Base-by-base conservation (phyloP, 2,113 vertebrate genomes). In the Heterotis niloticus region DNA sequence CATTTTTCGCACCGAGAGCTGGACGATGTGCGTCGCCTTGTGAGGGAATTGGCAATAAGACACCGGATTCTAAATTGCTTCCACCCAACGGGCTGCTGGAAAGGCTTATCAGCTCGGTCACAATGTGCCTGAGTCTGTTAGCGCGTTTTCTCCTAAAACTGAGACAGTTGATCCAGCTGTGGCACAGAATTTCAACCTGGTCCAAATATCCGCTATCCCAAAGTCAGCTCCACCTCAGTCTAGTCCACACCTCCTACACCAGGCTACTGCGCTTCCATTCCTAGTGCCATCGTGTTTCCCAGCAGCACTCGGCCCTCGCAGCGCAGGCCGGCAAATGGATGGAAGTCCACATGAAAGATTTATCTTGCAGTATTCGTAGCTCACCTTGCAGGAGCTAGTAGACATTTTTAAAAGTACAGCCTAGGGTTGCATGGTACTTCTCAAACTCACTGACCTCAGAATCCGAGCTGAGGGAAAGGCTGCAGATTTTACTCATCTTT, bases 281-380 rank as follows among this genome's bases (percentile, higher is more conserved):
- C 78, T 82, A 80, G 82, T 81, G 82, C 81, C 62, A 83, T 84
- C 80, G 84, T 78, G 66, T 64, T 23, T 74, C 64, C 91, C 86
- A 88, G 91, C 91, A 91, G 92, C 92, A 90, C 81, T 92, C 90
- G 88, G 89, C 81, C 84, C 86, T 87, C 87, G 87, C 86, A 82
- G 83, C 78, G 79, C 79, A 80, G 79, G 78, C 85, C 85, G 85
- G 88, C 87, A 89, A 91, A 89, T 89, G 84, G 86, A 87, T 85
- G 62, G 85, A 82, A 84, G 83, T 79, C 78, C 64, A 59, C 78
- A 85, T 93, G 90, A 93, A 93, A 92, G 91, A 91, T 92, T 86
- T 85, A 92, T 81, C 84, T 77, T 82, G 81, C 83, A 82, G 18
- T 51, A 85, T 86, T 73, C 80, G 82, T 80, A 57, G 83, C 82